A percentile compares a stretch with the other conserved stretches of the same genome.
These are phyloP conservation scores for Macaca fascicularis DNA, from an alignment of 2,113 vertebrate genomes.

Conservation along the genomic window T2T-MFA8v1.1 NC_088375.1:132665501-132666000, in stretches of 20 bases:
- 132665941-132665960: conserved; percentile 18
- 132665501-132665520: background rate
- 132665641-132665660: background rate
- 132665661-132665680: background rate
- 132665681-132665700: background rate
- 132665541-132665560: background rate
- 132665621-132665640: background rate
- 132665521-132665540: background rate
- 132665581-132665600: background rate
- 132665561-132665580: background rate
- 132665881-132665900: background rate
- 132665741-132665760: background rate
- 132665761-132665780: background rate
- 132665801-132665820: background rate
- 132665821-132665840: background rate
- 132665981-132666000: background rate
- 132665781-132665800: background rate
- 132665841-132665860: background rate
- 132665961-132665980: background rate
- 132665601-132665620: background rate
- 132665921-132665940: conserved; percentile 24
- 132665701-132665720: background rate
- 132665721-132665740: background rate
- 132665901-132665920: conserved; percentile 37
- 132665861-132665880: conserved; percentile 16